Base-by-base conservation (phyloP, 1,140 invertebrate species). In the Ladona fulva region DNA sequence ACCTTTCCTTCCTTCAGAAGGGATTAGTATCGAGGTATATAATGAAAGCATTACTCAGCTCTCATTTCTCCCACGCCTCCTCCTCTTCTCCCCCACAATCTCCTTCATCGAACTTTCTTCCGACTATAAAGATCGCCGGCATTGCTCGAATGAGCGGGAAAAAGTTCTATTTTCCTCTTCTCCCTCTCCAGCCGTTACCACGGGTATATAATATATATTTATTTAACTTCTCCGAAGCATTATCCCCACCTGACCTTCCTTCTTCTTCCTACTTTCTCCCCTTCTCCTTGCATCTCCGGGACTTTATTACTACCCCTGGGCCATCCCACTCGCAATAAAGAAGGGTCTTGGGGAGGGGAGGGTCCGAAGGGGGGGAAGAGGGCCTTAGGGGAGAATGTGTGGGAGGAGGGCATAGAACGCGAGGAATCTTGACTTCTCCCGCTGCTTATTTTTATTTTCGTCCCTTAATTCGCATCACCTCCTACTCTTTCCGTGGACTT, bases 181-280 rank as follows among this genome's bases (percentile, higher is more conserved):
- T 66, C 52, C 52, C 5, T 66, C 52, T 12, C 52, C 52, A 66
- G 52, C 52, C 52, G 52, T 66, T 66, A 66, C 52, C 52, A 66
- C 14, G 52, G 52, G n/a, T 66, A 66, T 66, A 66, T 66, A 66
- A 66, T 66, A 66, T 66, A 66, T 66, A 66, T 66, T 66, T 66
- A 66, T 66, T 66, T 66, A 66, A 66, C 52, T 66, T 66, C 52
- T 16, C 16, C 52, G 52, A 12, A 22, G 3, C 52, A 66, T 66
- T 66, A 66, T 66, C 52, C 52, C 52, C 52, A 66, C 52, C 52
- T 66, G 52, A 66, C 52, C 52, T 66, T 22, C 44, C 44, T 52
- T 19, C 44, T 19, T 52, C 19, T 19, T 10, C 44, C 10, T 11
- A 52, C 44, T 19, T 19, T 19, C 44, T 19, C n/a, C 52, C 52